Conservation (phyloP, 2,113 vertebrate species). For the Neodon shergylaensis region DNA sequence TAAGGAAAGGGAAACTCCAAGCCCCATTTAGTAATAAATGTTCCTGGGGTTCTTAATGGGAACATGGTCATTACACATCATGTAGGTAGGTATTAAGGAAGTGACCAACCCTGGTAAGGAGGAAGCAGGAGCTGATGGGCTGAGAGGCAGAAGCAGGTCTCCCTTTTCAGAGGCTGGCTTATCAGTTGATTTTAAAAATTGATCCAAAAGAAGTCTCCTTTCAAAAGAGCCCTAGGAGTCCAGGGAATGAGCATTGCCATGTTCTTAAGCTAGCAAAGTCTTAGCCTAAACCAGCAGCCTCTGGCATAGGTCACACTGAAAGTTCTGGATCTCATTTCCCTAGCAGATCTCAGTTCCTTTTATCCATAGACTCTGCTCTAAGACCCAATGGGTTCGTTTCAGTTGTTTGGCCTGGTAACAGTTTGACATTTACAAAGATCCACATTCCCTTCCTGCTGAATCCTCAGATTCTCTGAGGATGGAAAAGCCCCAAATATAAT, state of each 20-base stretch:
- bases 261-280: background rate
- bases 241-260: accelerated
- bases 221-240: background rate
- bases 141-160: background rate
- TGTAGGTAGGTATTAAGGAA: background rate
- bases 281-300: background rate
- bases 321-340: background rate
- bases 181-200: background rate
- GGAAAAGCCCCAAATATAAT: background rate
- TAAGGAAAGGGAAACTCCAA: background rate
- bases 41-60: background rate
- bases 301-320: background rate
- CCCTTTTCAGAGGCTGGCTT: background rate
- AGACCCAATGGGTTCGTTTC: background rate
- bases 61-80: background rate
- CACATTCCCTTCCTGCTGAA: background rate
- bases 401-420: background rate
- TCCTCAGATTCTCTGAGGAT: background rate
- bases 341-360: no score
- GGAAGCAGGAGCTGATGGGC: background rate
- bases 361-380: background rate
- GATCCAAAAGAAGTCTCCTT: background rate
- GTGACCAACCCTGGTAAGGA: background rate
- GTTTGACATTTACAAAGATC: background rate
- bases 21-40: background rate